phyloP scores from a whole-genome alignment of 2,797 vertebrate genomes.

The Bucorvus abyssinicus region DNA sequence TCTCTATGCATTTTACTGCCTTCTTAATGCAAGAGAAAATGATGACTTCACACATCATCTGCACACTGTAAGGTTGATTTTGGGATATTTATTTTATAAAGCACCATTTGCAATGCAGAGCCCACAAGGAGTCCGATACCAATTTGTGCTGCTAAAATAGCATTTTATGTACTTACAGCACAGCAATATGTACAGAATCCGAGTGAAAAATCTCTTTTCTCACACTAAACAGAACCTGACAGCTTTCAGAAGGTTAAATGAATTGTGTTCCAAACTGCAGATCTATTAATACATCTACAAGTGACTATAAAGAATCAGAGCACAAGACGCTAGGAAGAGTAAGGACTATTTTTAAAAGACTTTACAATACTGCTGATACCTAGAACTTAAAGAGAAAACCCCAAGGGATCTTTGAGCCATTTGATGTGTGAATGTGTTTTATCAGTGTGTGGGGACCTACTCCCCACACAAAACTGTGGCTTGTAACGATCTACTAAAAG shows the following conservation, averaged over 20 bases:
- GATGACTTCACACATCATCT: not conserved
- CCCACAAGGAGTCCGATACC: not conserved
- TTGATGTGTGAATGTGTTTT: not conserved
- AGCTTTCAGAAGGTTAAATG: not conserved
- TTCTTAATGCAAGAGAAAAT: constrained; percentile 3
- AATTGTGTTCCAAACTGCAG: not conserved
- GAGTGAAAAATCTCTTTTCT: not conserved
- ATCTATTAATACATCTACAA: not conserved
- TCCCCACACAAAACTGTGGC: not conserved
- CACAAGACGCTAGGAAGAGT: not conserved
- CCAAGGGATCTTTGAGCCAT: not conserved
- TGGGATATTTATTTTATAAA: not conserved
- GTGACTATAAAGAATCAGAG: not conserved
- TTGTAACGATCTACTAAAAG: not conserved
- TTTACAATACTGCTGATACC: not conserved
- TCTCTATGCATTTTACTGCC: not conserved
- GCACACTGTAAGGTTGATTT: not conserved
- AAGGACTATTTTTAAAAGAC: not conserved
- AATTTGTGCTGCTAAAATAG: not conserved
- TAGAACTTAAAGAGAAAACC: not conserved
- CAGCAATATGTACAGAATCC: not conserved
- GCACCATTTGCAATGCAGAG: not conserved
- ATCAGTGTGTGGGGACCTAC: not conserved
- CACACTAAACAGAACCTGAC: not conserved
- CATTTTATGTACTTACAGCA: not conserved